These are phyloP conservation scores for Hestina assimilis DNA, from an alignment of 1,140 invertebrate species.

Conservation along the genomic window DNA sequence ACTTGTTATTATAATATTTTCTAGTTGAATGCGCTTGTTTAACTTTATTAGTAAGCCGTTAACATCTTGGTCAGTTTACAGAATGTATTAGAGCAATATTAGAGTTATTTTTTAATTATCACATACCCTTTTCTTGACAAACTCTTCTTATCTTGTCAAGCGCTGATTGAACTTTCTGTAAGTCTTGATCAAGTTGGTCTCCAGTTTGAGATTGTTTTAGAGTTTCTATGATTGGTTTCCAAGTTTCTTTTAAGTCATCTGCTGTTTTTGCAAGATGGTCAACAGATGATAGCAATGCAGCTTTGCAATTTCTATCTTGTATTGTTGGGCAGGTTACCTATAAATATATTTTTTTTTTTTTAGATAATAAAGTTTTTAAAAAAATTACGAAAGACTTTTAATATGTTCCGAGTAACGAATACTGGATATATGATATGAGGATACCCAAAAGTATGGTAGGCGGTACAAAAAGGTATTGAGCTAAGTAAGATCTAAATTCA, in stretches of 20 bases:
- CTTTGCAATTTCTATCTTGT: constrained; percentile 21
- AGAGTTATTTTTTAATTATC: no score
- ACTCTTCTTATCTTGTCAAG: constrained; percentile 16
- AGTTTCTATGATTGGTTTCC: constrained; percentile 20
- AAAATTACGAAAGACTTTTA: no score
- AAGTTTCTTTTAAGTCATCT: constrained; percentile 22
- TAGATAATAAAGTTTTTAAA: no score
- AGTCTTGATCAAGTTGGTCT: constrained; percentile 18
- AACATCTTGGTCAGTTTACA: no score
- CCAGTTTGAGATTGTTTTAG: constrained; percentile 6
- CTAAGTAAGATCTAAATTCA: no score
- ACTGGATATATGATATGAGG: no score
- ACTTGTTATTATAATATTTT: no score
- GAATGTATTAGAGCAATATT: no score
- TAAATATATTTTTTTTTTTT: no score
- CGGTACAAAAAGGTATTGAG: not conserved
- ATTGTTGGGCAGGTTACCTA: constrained; percentile 36
- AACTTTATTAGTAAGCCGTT: no score
- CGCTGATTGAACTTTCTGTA: constrained; percentile 5
- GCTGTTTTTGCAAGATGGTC: constrained; percentile 18
- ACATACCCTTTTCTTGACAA: constrained; percentile 8
- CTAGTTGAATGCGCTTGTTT: no score
- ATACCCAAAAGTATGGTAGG: not conserved
- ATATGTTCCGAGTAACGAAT: no score
- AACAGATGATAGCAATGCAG: constrained; percentile 23